Evolutionary conservation across 2,888 invertebrate genomes (phyloP), one percentile per base, ranked within the genome.

Genomic region (Neoaliturus tenellus): DNA sequence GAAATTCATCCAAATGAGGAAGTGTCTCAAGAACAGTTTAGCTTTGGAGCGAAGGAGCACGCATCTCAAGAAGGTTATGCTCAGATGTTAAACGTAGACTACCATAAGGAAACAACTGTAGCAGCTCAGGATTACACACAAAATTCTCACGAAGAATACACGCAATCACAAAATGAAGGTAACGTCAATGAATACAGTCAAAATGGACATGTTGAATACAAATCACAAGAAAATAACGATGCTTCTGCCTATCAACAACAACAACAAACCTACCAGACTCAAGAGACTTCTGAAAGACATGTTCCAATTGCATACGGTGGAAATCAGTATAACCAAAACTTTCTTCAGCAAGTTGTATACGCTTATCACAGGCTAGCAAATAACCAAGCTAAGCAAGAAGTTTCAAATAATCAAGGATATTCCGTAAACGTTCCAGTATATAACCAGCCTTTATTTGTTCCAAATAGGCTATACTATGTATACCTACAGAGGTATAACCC

Each of bases 1-100:
- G 87, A 86, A 81, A 85, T 87, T 55, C 55, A 48, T 78, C 55
- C 78, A 3, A 35, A 78, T 23, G 78, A 78, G 39, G 55, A 78
- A 51, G 0, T 23, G 12, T 75, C 31, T 55, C 78, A 78, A 55
- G 55, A 75, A 17, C 28, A 75, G 44, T 48, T 28, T 28, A 48
- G n/a, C 5, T 28, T 4, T n/a, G 55, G n/a, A 25, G 3, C n/a
- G n/a, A 33, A 78, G 3, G 35, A 14, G 1, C 78, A 78, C 14
- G 4, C 67, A 31, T 39, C 71, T 14, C 39, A 41, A 39, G 14
- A 33, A 35, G 71, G 41, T 0, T 71, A 35, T n/a, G 35, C 31
- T 41, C 20, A 35, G 20, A 25, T 35, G 2, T 6, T 71, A 23
- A 35, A 71, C 14, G 39, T 39, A 71, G 39, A 71, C 1, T 71